A percentile compares a stretch with the other conserved stretches of the same genome.
Evolutionary conservation across 2,888 invertebrate genomes (phyloP).

Genomic region (Microchrysa polita): DNA sequence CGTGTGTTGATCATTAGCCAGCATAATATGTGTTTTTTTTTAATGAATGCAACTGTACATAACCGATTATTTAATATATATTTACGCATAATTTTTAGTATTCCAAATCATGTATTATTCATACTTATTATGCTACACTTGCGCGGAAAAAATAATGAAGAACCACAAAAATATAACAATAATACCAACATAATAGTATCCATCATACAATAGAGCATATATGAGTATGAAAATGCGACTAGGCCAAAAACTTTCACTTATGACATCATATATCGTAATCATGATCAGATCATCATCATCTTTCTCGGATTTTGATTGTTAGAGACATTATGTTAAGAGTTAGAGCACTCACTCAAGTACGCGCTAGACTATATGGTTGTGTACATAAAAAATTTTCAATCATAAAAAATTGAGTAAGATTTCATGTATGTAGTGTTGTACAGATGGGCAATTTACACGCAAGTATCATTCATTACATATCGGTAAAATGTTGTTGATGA

Average conservation of each 20-base stretch:
- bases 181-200: not conserved
- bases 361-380: too few relatives aligned
- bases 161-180: not conserved
- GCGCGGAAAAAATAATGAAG: not conserved
- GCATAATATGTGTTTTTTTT: not conserved
- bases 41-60: not conserved
- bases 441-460: too few relatives aligned
- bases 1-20: not conserved
- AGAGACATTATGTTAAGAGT: too few relatives aligned
- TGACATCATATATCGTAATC: constrained; percentile 19
- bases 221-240: not conserved
- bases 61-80: not conserved
- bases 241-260: constrained; percentile 21
- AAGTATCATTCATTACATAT: too few relatives aligned
- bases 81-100: constrained; percentile 7
- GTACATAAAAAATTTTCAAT: too few relatives aligned
- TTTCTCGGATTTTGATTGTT: too few relatives aligned
- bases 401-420: too few relatives aligned
- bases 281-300: too few relatives aligned
- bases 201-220: not conserved
- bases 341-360: too few relatives aligned
- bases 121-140: constrained; percentile 1
- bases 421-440: too few relatives aligned
- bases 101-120: constrained; percentile 15
- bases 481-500: too few relatives aligned